These are phyloP conservation scores for Brachyptera putata DNA, from an alignment of 2,888 invertebrate species.

Conservation along the genomic window DNA sequence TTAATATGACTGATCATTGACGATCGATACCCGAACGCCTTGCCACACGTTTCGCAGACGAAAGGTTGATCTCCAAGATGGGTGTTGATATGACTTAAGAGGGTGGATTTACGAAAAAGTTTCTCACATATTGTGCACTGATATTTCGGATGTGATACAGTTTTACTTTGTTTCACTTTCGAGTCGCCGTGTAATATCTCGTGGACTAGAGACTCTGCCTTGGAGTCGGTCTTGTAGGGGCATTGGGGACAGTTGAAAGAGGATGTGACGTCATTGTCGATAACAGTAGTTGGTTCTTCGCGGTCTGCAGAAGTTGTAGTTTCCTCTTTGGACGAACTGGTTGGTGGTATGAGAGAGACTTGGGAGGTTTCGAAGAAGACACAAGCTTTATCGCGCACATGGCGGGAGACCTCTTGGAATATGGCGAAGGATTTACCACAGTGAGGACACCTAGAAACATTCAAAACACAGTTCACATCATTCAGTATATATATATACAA, in stretches of 20 bases:
- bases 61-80: slow-evolving; percentile 73
- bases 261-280: slow-evolving; percentile 9
- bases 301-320: background rate
- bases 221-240: slow-evolving; percentile 57
- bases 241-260: slow-evolving; percentile 55
- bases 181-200: slow-evolving; percentile 57
- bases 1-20: slow-evolving; percentile 60
- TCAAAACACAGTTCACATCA: background rate
- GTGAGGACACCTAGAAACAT: slow-evolving; percentile 56
- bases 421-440: slow-evolving; percentile 67
- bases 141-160: slow-evolving; percentile 49
- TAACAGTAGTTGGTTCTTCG: background rate
- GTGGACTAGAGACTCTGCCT: slow-evolving; percentile 70
- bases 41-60: slow-evolving; percentile 57
- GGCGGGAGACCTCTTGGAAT: slow-evolving; percentile 69
- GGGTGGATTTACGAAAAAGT: slow-evolving; percentile 58
- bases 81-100: slow-evolving; percentile 64
- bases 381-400: slow-evolving; percentile 60
- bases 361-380: slow-evolving; percentile 43
- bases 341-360: too few relatives aligned
- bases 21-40: slow-evolving; percentile 62
- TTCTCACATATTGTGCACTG: slow-evolving; percentile 66
- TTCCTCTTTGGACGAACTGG: background rate
- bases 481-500: background rate
- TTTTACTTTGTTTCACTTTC: background rate